These are phyloP conservation scores for Helobdella robusta DNA, from an alignment of 2,888 invertebrate genomes.

Conservation along the genomic window DNA sequence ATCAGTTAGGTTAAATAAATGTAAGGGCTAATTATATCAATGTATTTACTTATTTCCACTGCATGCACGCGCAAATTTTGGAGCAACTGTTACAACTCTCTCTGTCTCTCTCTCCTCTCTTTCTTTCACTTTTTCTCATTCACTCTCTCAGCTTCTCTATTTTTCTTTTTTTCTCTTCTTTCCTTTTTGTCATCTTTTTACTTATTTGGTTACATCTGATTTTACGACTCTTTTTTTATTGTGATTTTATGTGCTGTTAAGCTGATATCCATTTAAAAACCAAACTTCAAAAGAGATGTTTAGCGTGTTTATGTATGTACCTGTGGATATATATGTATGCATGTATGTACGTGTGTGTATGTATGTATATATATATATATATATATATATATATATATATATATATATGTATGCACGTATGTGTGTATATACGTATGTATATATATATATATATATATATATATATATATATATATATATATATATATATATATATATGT, in stretches of 20 bases:
- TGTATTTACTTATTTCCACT: no score
- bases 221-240: background rate
- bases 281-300: background rate
- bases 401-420: no score
- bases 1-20: no score
- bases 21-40: no score
- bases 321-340: background rate
- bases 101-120: background rate
- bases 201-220: background rate
- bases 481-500: no score
- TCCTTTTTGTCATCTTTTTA: background rate
- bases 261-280: background rate
- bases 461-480: no score
- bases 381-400: background rate
- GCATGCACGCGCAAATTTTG: no score
- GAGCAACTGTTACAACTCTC: background rate
- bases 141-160: background rate
- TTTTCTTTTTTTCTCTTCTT: background rate
- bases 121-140: background rate
- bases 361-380: background rate
- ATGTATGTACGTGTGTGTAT: background rate
- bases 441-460: no score
- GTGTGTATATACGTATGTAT: no score
- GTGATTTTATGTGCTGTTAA: background rate
- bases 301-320: background rate